Evolutionary conservation across 2,888 invertebrate genomes (phyloP), one percentile per base, ranked within the genome.

Genomic region (Dorcus parallelipipedus): DNA sequence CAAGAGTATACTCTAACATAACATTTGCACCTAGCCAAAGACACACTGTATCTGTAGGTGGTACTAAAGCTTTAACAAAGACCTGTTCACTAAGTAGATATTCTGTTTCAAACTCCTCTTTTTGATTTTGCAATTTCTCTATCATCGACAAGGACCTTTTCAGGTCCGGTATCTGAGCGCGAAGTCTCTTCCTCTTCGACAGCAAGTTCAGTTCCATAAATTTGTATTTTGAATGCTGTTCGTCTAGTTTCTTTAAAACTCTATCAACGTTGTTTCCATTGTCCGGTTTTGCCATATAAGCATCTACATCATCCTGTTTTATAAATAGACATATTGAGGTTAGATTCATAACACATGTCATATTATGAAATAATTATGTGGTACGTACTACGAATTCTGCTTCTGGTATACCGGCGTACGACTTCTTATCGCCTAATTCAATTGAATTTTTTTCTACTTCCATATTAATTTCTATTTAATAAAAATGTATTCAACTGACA

Each of bases 141-240:
- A 98, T 91, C 88, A 97, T 94, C 74, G 93, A 91, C 67, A 97
- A 76, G 0, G 97, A 94, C 63, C 93, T 86, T 69, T 92, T 90
- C 66, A 97, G 82, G 76, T 98, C 97, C n/a, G 97, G 96, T 66
- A 98, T 91, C 81, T 97, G 97, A 57, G 87, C 86, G 70, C 92
- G 90, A 58, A 98, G 81, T 77, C 95, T 86, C 71, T 90, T 87
- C 66, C 93, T 89, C 70, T 95, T 94, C 9, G 93, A 89, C 54
- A 88, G 84, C 64, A 98, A 83, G 77, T 95, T 96, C 70, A 88
- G 89, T 79, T 98, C 97, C 94, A 98, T 95, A 76, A 95, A 94
- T 80, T 97, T 96, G 78, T 97, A 97, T 83, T 97, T 97, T 60
- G 90, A 90, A 80, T 96, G 95, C 74, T 91, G 91, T 74, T 97